Evolutionary conservation across 2,113 vertebrate species (phyloP).

Genomic region (Phylloscopus whistleri): DNA sequence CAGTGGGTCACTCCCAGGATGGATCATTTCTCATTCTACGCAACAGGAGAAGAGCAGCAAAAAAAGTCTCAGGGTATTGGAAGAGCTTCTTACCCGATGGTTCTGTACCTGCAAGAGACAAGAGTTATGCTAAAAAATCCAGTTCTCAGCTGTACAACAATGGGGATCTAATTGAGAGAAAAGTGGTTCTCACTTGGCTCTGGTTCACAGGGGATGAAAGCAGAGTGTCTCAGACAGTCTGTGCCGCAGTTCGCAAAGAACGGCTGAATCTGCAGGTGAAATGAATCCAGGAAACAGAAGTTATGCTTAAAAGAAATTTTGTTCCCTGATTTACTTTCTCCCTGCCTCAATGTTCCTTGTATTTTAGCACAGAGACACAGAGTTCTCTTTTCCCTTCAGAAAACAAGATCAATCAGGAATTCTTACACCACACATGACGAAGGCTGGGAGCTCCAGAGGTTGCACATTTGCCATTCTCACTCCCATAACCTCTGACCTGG

Average conservation of each 20-base stretch:
- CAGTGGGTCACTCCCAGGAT: not conserved
- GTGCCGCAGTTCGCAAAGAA: conserved; percentile 69
- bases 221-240: conserved; percentile 65
- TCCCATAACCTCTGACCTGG: not conserved
- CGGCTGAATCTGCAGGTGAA: conserved; percentile 72
- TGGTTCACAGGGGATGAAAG: conserved; percentile 37
- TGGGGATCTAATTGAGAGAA: not conserved
- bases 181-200: conserved; percentile 46
- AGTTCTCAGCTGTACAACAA: not conserved
- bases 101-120: conserved; percentile 39
- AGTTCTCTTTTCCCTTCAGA: not conserved
- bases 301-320: not conserved
- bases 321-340: not conserved
- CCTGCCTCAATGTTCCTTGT: not conserved
- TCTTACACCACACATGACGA: not conserved
- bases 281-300: not conserved
- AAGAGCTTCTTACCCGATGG: conserved; percentile 39
- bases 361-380: not conserved
- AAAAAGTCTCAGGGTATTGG: not conserved
- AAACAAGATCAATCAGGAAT: not conserved
- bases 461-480: not conserved
- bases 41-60: not conserved
- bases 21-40: not conserved
- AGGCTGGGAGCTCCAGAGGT: not conserved
- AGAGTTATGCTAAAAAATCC: not conserved